A percentile compares a stretch with the other conserved stretches of the same genome.
phyloP scores from a whole-genome alignment of 2,888 invertebrate species.

The Aricia artaxerxes region DNA sequence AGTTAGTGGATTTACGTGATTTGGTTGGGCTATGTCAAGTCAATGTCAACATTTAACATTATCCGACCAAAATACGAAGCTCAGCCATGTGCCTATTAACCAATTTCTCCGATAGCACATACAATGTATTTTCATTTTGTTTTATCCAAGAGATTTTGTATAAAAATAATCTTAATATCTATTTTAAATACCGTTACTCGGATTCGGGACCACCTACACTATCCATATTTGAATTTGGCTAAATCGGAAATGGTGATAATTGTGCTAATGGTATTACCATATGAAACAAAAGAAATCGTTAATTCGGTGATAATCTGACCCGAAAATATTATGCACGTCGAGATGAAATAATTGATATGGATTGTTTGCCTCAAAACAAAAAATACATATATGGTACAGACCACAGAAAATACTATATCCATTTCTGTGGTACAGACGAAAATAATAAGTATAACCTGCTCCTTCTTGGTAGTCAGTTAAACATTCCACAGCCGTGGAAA shows the following conservation, averaged over 20 bases:
- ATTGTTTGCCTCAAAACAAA: background rate
- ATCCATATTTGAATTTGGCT: conserved; percentile 21
- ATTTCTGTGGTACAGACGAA: no score
- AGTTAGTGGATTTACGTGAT: no score
- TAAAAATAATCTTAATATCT: background rate
- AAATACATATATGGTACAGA: no score
- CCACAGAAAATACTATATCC: no score
- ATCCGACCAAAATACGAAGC: background rate
- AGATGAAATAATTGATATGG: background rate
- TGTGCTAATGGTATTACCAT: conserved; percentile 21
- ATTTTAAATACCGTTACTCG: background rate
- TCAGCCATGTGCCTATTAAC: no score
- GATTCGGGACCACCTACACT: conserved; percentile 9
- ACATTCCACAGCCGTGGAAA: no score
- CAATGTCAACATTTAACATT: background rate
- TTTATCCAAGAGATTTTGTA: background rate
- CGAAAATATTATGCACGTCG: background rate
- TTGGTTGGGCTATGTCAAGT: no score
- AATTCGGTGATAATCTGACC: conserved; percentile 1
- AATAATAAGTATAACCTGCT: no score
- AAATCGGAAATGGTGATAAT: conserved; percentile 22
- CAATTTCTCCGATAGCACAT: no score
- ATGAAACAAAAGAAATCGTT: conserved; percentile 19
- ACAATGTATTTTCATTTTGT: no score
- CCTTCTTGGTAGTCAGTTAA: no score